Evolutionary conservation across 53 echinoderm and acorn worm genomes (phyloP).

Genomic region (Holothuria leucospilota): DNA sequence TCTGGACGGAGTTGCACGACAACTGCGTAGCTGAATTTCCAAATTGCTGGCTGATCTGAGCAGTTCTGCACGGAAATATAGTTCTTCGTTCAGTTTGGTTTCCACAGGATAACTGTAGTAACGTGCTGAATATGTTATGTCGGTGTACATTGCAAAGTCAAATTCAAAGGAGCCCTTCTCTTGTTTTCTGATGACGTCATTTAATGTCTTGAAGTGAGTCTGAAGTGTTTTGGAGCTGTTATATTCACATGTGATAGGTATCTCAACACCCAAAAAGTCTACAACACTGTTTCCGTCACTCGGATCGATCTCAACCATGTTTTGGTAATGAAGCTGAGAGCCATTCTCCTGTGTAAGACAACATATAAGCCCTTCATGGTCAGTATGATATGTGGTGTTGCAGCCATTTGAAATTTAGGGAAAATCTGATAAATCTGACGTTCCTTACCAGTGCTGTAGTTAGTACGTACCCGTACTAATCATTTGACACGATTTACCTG

Average conservation of each 20-base stretch:
- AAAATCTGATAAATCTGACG: too few relatives aligned
- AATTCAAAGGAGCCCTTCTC: neutral
- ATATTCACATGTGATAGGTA: slow-evolving; percentile 24
- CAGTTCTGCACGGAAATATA: slow-evolving; percentile 33
- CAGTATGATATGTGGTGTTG: too few relatives aligned
- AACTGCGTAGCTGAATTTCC: slow-evolving; percentile 36
- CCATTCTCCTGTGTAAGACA: neutral
- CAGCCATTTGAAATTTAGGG: too few relatives aligned
- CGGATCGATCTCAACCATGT: neutral
- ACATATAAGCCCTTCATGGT: too few relatives aligned
- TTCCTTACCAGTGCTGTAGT: too few relatives aligned
- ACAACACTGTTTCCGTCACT: neutral
- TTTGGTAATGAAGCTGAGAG: neutral
- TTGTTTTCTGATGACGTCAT: neutral
- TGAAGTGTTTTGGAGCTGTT: neutral
- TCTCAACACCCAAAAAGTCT: neutral
- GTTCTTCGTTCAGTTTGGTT: neutral
- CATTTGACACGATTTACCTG: too few relatives aligned
- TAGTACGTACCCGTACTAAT: too few relatives aligned
- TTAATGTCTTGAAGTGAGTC: slow-evolving; percentile 27
- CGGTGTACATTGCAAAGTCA: slow-evolving; percentile 22
- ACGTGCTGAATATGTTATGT: neutral
- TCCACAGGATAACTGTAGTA: neutral
- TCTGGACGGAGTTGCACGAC: slow-evolving; percentile 17
- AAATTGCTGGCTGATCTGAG: neutral